Evolutionary conservation across 2,113 vertebrate species (phyloP), one percentile per base, ranked within the genome.

Genomic region (Chauna torquata): DNA sequence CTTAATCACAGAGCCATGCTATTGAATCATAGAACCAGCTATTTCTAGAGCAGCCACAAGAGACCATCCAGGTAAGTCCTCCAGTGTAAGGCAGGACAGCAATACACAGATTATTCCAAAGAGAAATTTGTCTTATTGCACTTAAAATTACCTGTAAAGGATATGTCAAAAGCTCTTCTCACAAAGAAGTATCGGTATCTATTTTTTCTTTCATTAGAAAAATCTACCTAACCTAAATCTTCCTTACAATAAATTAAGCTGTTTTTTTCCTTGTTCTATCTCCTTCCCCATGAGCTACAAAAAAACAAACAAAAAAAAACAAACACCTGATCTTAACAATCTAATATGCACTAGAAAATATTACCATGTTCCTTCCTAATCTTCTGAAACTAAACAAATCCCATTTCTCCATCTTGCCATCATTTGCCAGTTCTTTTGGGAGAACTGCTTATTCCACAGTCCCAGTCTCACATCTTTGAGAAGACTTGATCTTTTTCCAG

Each of bases 331-430:
- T n/a, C n/a, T 92, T 92, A 90, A 95, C 82, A 87, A 93, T 69
- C 79, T 90, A 81, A 47, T 55, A 95, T 24, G 45, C 76, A 75
- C 82, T 92, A 62, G 90, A 86, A 96, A 95, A 90, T 13, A 18
- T 70, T 96, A 95, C 64, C 81, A 22, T 74, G 70, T 82, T 91
- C 58, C 75, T 90, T 80, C 87, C 58, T 91, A 91, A 95, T 96
- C 78, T 82, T 85, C 70, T 88, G 74, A 87, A 94, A 95, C 96
- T 91, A 91, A 97, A 91, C 74, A 96, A 90, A 95, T 95, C 87
- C 87, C 36, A 52, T 82, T 85, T 75, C 84, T 88, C 91, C 91
- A 85, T 95, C 93, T 95, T 94, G 94, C 95, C 82, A 95, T 95
- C 94, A 76, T 80, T 69, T 80, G 62, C 85, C 92, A 82, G 85